A percentile compares a stretch with the other conserved stretches of the same genome.
Conservation (phyloP, 2,113 vertebrate species). For the Microcebus lehilahytsara region DNA sequence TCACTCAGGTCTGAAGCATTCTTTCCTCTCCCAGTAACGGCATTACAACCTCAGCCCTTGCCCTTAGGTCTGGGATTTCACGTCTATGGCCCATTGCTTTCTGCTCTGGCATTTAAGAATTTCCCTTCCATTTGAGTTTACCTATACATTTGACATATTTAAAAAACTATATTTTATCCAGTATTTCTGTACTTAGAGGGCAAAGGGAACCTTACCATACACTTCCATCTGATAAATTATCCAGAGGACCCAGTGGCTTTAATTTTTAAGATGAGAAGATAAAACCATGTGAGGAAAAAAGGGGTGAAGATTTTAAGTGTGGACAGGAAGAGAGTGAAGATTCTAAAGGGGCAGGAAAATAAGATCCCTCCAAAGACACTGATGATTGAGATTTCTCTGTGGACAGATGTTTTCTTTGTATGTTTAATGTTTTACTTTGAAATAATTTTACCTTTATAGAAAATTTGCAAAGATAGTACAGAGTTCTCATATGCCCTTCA, state of each 20-base stretch:
- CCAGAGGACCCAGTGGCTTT: neutral
- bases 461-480: neutral
- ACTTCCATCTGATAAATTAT: neutral
- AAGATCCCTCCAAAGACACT: neutral
- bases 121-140: neutral
- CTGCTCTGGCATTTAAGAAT: neutral
- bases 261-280: neutral
- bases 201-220: neutral
- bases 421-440: neutral
- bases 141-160: neutral
- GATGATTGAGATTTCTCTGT: neutral
- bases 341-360: neutral
- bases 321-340: neutral
- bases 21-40: neutral
- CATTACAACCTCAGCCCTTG: neutral
- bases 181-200: neutral
- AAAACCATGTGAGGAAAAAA: neutral
- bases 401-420: neutral
- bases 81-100: neutral
- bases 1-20: neutral
- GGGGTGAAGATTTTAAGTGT: neutral
- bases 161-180: neutral
- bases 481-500: neutral
- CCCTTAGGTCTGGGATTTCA: neutral
- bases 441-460: neutral